Conservation (phyloP, 2,797 vertebrate genomes). For the Dendrocincla tyrannina region DNA sequence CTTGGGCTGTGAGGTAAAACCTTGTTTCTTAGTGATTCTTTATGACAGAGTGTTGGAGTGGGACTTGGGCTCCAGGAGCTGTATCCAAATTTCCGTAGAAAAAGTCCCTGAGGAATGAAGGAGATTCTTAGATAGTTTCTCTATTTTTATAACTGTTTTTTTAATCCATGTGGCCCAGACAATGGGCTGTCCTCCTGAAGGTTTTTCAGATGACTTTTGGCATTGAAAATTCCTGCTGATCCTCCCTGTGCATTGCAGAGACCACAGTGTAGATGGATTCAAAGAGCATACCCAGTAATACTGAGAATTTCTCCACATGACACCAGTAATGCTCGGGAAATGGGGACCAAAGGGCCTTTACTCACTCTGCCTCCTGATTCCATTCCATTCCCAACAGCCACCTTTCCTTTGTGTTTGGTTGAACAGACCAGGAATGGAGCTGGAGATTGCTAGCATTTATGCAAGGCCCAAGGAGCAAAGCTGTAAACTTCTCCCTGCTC, state of each 20-base stretch:
- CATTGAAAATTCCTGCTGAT: conserved; percentile 36
- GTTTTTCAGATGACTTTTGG: not conserved
- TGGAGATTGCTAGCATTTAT: not conserved
- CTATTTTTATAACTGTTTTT: not conserved
- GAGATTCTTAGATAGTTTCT: not conserved
- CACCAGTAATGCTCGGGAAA: not conserved
- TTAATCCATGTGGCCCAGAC: not conserved
- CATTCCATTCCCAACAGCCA: not conserved
- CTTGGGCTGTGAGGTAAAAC: not conserved
- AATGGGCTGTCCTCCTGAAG: not conserved
- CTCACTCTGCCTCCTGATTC: not conserved
- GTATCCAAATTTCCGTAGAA: not conserved
- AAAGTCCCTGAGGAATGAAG: not conserved
- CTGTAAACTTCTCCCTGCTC: not conserved
- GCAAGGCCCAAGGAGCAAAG: not conserved
- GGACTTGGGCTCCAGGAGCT: not conserved
- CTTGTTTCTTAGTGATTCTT: not conserved
- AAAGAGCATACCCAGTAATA: not conserved
- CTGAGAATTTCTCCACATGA: not conserved
- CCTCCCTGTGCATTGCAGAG: not conserved
- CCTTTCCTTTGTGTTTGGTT: not conserved
- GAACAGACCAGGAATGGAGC: not conserved
- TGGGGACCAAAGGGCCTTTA: not conserved
- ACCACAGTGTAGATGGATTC: not conserved
- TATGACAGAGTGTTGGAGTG: not conserved